Percentiles rank a stretch among this genome's conserved stretches.
These are phyloP conservation scores for Xestia c-nigrum DNA, from an alignment of 2,888 invertebrate species.

Conservation along the genomic window DNA sequence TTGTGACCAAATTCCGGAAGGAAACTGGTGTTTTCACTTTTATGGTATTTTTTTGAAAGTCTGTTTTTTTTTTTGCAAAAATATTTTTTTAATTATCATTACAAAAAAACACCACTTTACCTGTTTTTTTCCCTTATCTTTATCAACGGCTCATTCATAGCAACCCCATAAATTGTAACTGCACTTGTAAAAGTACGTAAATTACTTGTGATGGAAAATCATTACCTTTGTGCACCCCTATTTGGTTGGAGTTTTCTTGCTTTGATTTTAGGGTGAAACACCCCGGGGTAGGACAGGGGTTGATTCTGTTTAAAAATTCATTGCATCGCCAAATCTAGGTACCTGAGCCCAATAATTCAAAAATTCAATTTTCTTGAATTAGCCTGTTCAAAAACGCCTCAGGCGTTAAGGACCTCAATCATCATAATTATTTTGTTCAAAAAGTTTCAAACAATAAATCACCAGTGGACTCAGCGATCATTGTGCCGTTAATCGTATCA, in stretches of 20 bases:
- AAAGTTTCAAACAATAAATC: too few relatives aligned
- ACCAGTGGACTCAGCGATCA: too few relatives aligned
- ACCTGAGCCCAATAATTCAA: neutral
- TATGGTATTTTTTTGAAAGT: too few relatives aligned
- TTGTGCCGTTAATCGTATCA: too few relatives aligned
- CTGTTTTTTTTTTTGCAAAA: too few relatives aligned
- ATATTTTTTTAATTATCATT: too few relatives aligned
- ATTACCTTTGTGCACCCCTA: slow-evolving; percentile 44
- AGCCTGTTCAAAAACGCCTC: neutral
- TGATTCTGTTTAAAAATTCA: neutral
- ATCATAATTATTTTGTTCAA: neutral
- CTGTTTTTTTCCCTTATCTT: neutral
- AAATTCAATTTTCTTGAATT: neutral
- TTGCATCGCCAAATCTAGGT: neutral
- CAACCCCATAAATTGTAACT: slow-evolving; percentile 15
- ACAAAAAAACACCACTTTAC: neutral
- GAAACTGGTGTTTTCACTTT: too few relatives aligned
- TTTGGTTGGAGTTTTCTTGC: slow-evolving; percentile 23
- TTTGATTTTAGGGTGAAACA: slow-evolving; percentile 31
- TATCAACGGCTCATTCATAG: neutral
- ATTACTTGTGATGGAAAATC: slow-evolving; percentile 67
- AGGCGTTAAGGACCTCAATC: neutral
- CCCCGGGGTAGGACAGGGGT: neutral
- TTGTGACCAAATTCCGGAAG: too few relatives aligned
- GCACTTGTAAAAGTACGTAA: slow-evolving; percentile 58